Evolutionary conservation across 2,888 invertebrate genomes (phyloP), one percentile per base, ranked within the genome.

Genomic region (Ormyrus thymus): DNA sequence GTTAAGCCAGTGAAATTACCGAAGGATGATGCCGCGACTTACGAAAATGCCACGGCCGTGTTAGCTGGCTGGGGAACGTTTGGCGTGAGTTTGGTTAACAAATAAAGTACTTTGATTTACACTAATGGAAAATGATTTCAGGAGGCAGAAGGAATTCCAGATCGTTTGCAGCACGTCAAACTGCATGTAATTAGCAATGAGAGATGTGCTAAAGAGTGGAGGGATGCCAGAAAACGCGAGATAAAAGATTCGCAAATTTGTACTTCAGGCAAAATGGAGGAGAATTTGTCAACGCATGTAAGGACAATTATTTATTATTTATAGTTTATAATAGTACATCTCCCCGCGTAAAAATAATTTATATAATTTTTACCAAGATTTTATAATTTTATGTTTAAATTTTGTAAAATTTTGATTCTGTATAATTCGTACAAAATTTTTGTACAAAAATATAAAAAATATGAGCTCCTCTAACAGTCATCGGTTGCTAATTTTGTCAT

Each of bases 61-160:
- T 56, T 79, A 29, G 50, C 75, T n/a, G 79, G 71, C 2, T 79
- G 75, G 75, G 66, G 66, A 15, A 53, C 45, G 3, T 45, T 13
- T 6, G 0, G 6, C 1, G 79, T 79, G 61, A 66, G 64, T 56
- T 61, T 62, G 1, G 50, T 65, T 1, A 5, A 46, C 10, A 8
- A 46, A 46, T 9, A 1, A 4, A 29, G 29, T 29, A 1, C 0
- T 29, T 29, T 29, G 29, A 29, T 29, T 29, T 29, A 29, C 1
- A 1, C 29, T 29, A 29, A 29, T 29, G 2, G 29, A 29, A 29
- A 2, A 1, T 29, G 29, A 29, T 29, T 29, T 29, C 3, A 29
- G 29, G 29, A 29, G 29, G 29, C 3, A 1, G 29, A 29, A 29
- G 29, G 29, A 29, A 29, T 29, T 29, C 29, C 29, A 3, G 29